Conservation (phyloP, 2,113 vertebrate genomes). For the Hydrolagus affinis region DNA sequence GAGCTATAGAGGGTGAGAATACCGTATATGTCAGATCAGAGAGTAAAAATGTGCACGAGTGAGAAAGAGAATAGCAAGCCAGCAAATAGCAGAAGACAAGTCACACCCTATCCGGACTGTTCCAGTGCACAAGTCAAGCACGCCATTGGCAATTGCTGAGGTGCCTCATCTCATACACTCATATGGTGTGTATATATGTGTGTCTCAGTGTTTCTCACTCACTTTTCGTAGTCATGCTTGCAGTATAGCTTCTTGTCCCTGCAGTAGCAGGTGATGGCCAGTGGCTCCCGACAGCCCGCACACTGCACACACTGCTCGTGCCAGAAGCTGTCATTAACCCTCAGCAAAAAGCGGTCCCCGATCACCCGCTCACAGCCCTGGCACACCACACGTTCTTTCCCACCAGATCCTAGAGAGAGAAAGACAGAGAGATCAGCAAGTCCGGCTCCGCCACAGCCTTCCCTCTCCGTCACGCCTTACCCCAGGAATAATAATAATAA, state of each 20-base stretch:
- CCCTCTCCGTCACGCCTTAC: neutral
- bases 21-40: no score
- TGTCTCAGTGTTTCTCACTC: slow-evolving; percentile 48
- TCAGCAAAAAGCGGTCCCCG: slow-evolving; percentile 80
- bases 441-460: neutral
- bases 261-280: slow-evolving; percentile 83
- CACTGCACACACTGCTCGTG: slow-evolving; percentile 88
- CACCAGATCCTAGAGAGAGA: slow-evolving; percentile 25
- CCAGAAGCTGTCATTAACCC: slow-evolving; percentile 84
- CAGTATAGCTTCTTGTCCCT: slow-evolving; percentile 88
- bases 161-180: no score
- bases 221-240: slow-evolving; percentile 84
- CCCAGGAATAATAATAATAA: neutral
- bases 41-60: no score
- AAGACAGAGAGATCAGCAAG: slow-evolving; percentile 7
- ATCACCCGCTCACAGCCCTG: slow-evolving; percentile 80
- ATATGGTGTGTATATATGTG: neutral
- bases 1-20: no score
- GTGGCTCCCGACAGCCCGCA: slow-evolving; percentile 72
- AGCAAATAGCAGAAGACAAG: no score
- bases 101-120: no score
- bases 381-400: slow-evolving; percentile 66
- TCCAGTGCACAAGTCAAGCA: no score
- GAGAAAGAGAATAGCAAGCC: no score
- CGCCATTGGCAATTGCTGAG: no score